These are phyloP conservation scores for Heliconius hewitsoni DNA, from an alignment of 1,140 invertebrate genomes.

Conservation along the genomic window DNA sequence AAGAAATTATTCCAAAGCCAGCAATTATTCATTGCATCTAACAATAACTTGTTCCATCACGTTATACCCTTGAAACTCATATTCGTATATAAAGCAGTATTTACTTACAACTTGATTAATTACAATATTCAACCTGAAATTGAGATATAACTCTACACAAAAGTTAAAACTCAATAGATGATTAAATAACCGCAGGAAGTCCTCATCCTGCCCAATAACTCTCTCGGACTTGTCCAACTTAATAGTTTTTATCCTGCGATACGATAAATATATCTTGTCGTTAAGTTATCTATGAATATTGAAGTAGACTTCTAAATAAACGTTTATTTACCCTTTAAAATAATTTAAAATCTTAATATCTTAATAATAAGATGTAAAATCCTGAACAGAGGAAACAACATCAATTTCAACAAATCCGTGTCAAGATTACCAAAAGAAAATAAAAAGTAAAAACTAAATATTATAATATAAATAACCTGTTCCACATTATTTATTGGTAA, in stretches of 20 bases:
- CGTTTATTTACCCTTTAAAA: background rate
- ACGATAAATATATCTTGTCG: slow-evolving; percentile 46
- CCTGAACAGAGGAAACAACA: slow-evolving; percentile 39
- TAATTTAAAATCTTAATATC: background rate
- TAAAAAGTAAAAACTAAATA: slow-evolving; percentile 11
- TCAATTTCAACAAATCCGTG: slow-evolving; percentile 71
- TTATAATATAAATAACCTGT: slow-evolving; percentile 40
- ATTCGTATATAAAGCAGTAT: background rate
- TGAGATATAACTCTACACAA: slow-evolving; percentile 23
- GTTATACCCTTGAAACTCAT: background rate
- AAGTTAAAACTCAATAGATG: slow-evolving; percentile 27
- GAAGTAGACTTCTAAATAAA: slow-evolving; percentile 38
- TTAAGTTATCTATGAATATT: slow-evolving; percentile 62
- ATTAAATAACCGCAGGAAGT: slow-evolving; percentile 41
- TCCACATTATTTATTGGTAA: slow-evolving; percentile 41
- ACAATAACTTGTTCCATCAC: background rate
- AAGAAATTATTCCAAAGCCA: background rate
- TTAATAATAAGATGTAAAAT: slow-evolving; percentile 30
- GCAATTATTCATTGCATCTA: background rate
- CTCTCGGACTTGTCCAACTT: slow-evolving; percentile 39
- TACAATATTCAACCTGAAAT: background rate
- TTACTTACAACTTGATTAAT: slow-evolving; percentile 9
- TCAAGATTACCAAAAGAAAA: slow-evolving; percentile 61
- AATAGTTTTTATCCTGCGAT: slow-evolving; percentile 28
- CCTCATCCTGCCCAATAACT: slow-evolving; percentile 45